Percentiles rank a stretch among this genome's conserved stretches.
Conservation (phyloP, 2,113 vertebrate genomes). For the Apodemus sylvaticus region DNA sequence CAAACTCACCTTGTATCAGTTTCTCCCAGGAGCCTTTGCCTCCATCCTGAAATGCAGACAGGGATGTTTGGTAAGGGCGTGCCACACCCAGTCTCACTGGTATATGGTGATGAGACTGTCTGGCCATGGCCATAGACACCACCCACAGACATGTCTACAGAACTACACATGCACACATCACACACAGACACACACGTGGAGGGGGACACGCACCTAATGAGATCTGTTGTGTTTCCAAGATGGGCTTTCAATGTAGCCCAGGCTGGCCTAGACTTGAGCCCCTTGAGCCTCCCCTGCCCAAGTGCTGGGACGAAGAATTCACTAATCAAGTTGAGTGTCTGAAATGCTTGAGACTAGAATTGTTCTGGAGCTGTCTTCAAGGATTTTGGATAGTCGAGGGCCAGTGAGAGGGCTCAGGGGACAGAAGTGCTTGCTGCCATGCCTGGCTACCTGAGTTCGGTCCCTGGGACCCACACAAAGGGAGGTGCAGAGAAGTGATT, state of each 20-base stretch:
- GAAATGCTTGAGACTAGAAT: not conserved
- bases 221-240: not conserved
- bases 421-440: not conserved
- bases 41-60: constrained; percentile 65
- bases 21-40: constrained; percentile 14
- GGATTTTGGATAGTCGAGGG: not conserved
- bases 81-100: not conserved
- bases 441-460: not conserved
- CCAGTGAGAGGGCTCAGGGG: not conserved
- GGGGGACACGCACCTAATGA: not conserved
- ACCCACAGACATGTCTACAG: not conserved
- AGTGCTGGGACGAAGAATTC: not conserved
- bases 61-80: not conserved
- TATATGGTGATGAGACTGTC: not conserved
- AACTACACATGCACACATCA: not conserved
- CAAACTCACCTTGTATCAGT: constrained; percentile 68
- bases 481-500: not conserved
- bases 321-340: not conserved
- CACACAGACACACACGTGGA: not conserved
- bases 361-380: not conserved
- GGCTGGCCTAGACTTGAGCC: not conserved
- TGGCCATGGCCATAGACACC: not conserved
- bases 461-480: not conserved
- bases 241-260: not conserved
- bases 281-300: too few relatives aligned